Evolutionary conservation across 2,888 invertebrate genomes (phyloP), one percentile per base, ranked within the genome.

Genomic region (Halictus ligatus): DNA sequence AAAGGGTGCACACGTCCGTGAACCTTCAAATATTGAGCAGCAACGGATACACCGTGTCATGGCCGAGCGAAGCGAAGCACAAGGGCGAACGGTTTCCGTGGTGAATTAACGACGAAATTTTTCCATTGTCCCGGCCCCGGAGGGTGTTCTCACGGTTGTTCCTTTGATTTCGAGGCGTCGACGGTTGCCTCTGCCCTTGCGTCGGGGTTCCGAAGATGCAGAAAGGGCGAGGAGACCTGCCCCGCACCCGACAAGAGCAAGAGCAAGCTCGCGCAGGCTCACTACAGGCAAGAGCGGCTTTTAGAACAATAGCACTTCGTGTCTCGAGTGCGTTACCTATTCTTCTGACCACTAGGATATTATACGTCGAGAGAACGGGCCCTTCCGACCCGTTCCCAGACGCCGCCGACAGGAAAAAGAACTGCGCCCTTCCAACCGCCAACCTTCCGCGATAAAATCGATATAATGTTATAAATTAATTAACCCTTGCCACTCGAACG

Each of bases 261-360:
- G 83, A 77, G 35, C 73, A n/a, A n/a, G n/a, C n/a, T n/a, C n/a
- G n/a, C n/a, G n/a, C n/a, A n/a, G n/a, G n/a, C n/a, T n/a, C n/a
- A n/a, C n/a, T 83, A 89, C 80, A 85, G 84, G 80, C 85, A 46
- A 79, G 88, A 83, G 78, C 87, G 89, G 87, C 89, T 92, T 91
- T 90, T 92, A 90, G 89, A 91, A 92, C 92, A 92, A 92, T 92
- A 89, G 91, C 88, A 89, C 92, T 90, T 35, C n/a, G 88, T 50
- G 78, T 72, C 87, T 87, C 83, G 79, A 92, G 92, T 89, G 85
- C 89, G 89, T 90, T 86, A 86, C 86, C 92, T 89, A 92, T 92
- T 92, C 92, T 92, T 92, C 82, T 88, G 89, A 88, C 88, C 84
- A 85, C 79, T 86, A 84, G 84, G 86, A 91, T 87, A 88, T 87